These are phyloP conservation scores for Mesorhabditis sp. DNA, from an alignment of 2,888 invertebrate species.

Conservation along the genomic window DNA sequence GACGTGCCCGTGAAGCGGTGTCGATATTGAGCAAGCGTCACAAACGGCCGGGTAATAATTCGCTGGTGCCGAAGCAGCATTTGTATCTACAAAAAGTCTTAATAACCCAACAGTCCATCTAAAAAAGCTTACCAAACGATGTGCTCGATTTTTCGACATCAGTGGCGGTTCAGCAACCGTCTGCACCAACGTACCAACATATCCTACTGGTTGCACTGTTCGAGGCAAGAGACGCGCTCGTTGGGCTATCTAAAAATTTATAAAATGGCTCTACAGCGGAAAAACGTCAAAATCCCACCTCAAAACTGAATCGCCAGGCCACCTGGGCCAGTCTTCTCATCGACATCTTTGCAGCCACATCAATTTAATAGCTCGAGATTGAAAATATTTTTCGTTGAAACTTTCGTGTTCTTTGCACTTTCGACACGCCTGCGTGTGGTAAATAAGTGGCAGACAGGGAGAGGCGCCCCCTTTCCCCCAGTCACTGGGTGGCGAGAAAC, in stretches of 20 bases:
- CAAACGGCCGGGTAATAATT: constrained; percentile 22
- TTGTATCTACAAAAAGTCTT: constrained; percentile 11
- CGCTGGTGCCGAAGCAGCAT: constrained; percentile 14
- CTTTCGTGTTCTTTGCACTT: no score
- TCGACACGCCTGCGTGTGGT: no score
- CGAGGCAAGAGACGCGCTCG: constrained; percentile 9
- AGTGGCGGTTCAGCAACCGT: background rate
- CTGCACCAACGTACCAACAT: no score
- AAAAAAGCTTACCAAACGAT: no score
- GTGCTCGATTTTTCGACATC: background rate
- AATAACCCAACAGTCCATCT: no score
- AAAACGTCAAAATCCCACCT: constrained; percentile 15
- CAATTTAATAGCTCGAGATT: no score
- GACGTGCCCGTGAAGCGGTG: constrained; percentile 17
- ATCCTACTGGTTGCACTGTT: background rate
- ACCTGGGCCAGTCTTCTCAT: constrained; percentile 30
- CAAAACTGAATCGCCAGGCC: constrained; percentile 26
- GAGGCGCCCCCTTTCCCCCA: no score
- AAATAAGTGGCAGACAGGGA: no score
- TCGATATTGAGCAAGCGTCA: constrained; percentile 25
- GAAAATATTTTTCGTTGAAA: no score
- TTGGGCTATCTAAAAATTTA: background rate
- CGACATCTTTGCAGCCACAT: constrained; percentile 18
- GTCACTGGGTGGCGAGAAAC: no score
- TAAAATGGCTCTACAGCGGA: background rate